Conservation (phyloP, 2,797 vertebrate species). For the Phrynocephalus guinanensis region DNA sequence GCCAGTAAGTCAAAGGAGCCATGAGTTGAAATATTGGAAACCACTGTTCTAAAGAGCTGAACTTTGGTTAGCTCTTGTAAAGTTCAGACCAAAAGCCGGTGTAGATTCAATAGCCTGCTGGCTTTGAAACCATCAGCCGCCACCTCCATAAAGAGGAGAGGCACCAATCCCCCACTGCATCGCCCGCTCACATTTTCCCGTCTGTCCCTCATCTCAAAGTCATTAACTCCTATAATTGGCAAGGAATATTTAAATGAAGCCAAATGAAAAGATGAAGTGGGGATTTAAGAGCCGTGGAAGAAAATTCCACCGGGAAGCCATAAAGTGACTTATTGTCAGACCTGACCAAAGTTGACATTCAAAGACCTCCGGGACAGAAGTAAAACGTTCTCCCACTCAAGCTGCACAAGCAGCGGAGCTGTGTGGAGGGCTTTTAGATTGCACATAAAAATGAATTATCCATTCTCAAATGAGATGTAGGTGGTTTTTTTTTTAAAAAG, state of each 20-base stretch:
- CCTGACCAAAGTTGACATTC: conserved; percentile 28
- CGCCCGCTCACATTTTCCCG: neutral
- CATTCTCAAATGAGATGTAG: conserved; percentile 5
- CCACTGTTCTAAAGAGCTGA: too few species aligned
- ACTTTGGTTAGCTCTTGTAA: too few species aligned
- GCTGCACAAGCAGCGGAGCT: neutral
- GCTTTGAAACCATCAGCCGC: too few species aligned
- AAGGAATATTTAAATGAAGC: conserved; percentile 34
- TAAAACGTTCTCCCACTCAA: neutral
- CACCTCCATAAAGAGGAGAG: too few species aligned
- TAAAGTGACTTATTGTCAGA: conserved; percentile 28
- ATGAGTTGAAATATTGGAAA: too few species aligned
- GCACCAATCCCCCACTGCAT: too few species aligned
- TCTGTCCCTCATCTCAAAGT: conserved; percentile 9
- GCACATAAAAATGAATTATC: conserved; percentile 26
- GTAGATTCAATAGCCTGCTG: too few species aligned
- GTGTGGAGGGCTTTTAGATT: neutral
- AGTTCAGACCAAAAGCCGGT: too few species aligned
- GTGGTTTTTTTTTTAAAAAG: neutral
- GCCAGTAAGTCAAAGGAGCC: too few species aligned
- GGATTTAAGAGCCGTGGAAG: neutral
- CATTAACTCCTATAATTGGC: conserved; percentile 29
- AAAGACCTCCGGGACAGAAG: conserved; percentile 12
- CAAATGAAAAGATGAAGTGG: conserved; percentile 2
- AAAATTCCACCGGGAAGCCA: neutral